These are phyloP conservation scores for Spongilla lacustris DNA, from an alignment of 37 sponge, comb jelly and placozoan genomes.

Conservation along the genomic window DNA sequence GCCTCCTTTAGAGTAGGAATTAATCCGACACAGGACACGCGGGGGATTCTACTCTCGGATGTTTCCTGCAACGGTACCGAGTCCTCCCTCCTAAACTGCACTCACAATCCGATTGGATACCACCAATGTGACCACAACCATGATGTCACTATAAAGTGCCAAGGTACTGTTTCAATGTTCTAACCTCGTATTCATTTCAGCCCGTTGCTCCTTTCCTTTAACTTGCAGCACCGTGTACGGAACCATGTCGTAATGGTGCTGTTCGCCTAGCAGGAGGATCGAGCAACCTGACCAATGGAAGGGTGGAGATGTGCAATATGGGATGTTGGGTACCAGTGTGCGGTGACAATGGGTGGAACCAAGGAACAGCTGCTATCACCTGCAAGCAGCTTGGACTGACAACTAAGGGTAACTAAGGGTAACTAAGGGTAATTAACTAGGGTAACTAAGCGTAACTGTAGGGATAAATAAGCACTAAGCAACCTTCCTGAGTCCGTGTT, in stretches of 20 bases:
- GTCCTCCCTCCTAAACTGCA: not conserved
- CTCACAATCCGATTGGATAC: slow-evolving; percentile 5
- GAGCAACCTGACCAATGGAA: not conserved
- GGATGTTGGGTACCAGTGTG: not conserved
- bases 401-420: not conserved
- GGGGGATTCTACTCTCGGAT: not conserved
- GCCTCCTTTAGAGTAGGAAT: not conserved
- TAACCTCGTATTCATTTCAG: no score
- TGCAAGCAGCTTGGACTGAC: slow-evolving; percentile 4
- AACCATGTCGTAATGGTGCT: not conserved
- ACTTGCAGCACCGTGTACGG: not conserved
- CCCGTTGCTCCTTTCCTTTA: not conserved
- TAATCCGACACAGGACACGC: not conserved
- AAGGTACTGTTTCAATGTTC: not conserved
- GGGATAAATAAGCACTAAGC: no score
- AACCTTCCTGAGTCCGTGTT: no score
- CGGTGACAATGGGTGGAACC: not conserved
- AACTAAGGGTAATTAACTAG: no score
- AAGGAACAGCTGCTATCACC: not conserved
- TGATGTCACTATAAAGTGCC: not conserved
- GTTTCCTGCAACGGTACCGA: slow-evolving; percentile 5
- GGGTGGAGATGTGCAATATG: not conserved
- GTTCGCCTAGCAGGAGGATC: not conserved
- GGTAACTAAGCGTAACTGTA: no score
- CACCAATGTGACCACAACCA: not conserved